phyloP scores from a whole-genome alignment of 1,140 invertebrate genomes.

The Archivesica marissinica region DNA sequence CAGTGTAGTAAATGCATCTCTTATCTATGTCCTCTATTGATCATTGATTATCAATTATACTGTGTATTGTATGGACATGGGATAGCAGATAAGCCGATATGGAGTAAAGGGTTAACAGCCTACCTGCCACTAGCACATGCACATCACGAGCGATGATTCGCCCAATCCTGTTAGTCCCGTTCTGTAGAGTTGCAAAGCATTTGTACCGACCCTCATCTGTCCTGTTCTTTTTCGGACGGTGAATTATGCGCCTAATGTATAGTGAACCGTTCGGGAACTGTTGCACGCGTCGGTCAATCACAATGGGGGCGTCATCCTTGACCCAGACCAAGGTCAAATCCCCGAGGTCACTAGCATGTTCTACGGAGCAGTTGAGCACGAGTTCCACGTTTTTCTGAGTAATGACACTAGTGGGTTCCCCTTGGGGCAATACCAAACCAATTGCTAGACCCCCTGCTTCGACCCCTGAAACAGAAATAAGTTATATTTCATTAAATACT shows the following conservation, averaged over 20 bases:
- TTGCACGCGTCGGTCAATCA: conserved; percentile 12
- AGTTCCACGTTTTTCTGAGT: conserved; percentile 47
- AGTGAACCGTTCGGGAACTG: conserved; percentile 39
- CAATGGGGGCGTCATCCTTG: conserved; percentile 16
- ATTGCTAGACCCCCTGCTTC: conserved; percentile 9
- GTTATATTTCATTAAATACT: neutral
- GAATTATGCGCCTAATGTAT: conserved; percentile 42
- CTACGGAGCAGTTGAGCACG: conserved; percentile 50
- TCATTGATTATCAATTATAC: no score
- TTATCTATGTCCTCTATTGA: no score
- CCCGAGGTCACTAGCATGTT: conserved; percentile 22
- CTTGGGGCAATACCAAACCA: conserved; percentile 30
- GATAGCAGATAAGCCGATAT: no score
- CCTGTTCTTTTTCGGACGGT: conserved; percentile 36
- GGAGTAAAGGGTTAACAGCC: no score
- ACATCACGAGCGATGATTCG: conserved; percentile 38
- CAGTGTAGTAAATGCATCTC: no score
- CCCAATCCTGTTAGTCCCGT: neutral
- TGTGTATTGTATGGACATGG: no score
- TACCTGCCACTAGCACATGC: conserved; percentile 25
- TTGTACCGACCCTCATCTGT: conserved; percentile 38
- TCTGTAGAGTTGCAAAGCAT: conserved; percentile 30
- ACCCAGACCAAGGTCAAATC: conserved; percentile 7
- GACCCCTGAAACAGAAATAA: conserved; percentile 39
- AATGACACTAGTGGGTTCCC: conserved; percentile 34